Base-by-base conservation (phyloP, 2,797 vertebrate species). In the Fistularia commersonii region DNA sequence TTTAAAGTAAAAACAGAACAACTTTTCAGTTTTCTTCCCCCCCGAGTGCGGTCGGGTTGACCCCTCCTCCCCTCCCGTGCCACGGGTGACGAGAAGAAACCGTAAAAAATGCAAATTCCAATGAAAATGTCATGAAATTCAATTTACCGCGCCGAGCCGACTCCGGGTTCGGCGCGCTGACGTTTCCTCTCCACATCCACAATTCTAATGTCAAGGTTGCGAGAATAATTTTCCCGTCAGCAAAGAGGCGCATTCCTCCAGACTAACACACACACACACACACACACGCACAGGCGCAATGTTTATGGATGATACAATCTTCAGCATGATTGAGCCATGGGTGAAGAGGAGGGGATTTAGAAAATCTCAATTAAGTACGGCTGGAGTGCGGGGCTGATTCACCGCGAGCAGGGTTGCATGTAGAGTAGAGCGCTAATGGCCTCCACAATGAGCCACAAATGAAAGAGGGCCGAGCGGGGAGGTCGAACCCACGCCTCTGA, bases 291-390 rank as follows among this genome's bases (percentile, higher is more conserved):
- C 41, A 8, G 23, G 10, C 41, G 47, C 47, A 32, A 52, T 79
- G 74, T 80, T 82, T 71, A 80, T 77, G 69, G 61, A 70, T 56
- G 62, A 85, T 60, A 58, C 57, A 53, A 77, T 73, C 73, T 72
- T 3, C 11, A 10, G 44, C 57, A 32, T 66, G 75, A 85, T 76
- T 23, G 67, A 72, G 67, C 61, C 63, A 58, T 51, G 73, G 66
- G 67, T 23, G 23, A 23, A 33, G 36, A 54, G 49, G 15, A 32
- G 55, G 37, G 74, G 64, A 68, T 80, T 77, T 69, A 50, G 60
- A 77, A 73, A 78, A 66, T 44, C 64, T 74, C 75, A 82, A 73
- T 80, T 74, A 80, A 57, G 57, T 36, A 11, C 8, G 6, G 54
- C 23, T 23, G 23, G 23, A 23, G 23, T 23, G 23, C 23, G 23